Evolutionary conservation across 1,140 invertebrate species (phyloP), one percentile per base, ranked within the genome.

Genomic region (Dufourea novaeangliae): DNA sequence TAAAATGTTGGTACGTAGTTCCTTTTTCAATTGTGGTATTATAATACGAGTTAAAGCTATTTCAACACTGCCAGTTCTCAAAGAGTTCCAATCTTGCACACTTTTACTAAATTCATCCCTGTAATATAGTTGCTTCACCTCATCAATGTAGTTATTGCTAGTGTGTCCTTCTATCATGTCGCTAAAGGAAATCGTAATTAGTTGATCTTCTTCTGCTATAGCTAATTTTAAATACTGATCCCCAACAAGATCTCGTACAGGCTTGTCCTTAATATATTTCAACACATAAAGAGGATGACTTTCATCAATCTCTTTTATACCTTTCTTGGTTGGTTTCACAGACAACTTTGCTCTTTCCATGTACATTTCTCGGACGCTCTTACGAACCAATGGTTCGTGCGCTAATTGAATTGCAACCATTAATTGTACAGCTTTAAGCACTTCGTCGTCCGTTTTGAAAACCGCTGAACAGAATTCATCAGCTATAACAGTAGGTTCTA

Each of bases 191-290:
- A 97, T 93, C 59, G 93, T 95, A 14, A 99, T 87, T 25, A 98
- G 90, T 78, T 97, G 97, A 89, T 99, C 98, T 77, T 98, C 96
- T 83, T 97, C 96, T 1, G 97, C 98, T 84, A 97, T 95, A 0
- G 93, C 87, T 27, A 98, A 89, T 87, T 97, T 96, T 2, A 99
- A 92, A 91, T 96, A 99, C 88, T 99, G 97, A 84, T 99, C 98
- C 1, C 96, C 96, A 7, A 95, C 94, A 11, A 99, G 92, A 90
- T 99, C 97, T 12, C 95, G 93, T 0, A 99, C 97, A 0, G 98
- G 98, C 90, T 99, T 99, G 87, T 98, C 96, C 87, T 97, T 97
- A 10, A 99, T 86, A 90, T 99, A 99, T 87, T 99, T 99, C 94
- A 99, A 95, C 89, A 94, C 93, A 82, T 95, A 98, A 76, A 97